Evolutionary conservation across 2,797 vertebrate genomes (phyloP), one percentile per base, ranked within the genome.

Genomic region (Sebastes miniatus): DNA sequence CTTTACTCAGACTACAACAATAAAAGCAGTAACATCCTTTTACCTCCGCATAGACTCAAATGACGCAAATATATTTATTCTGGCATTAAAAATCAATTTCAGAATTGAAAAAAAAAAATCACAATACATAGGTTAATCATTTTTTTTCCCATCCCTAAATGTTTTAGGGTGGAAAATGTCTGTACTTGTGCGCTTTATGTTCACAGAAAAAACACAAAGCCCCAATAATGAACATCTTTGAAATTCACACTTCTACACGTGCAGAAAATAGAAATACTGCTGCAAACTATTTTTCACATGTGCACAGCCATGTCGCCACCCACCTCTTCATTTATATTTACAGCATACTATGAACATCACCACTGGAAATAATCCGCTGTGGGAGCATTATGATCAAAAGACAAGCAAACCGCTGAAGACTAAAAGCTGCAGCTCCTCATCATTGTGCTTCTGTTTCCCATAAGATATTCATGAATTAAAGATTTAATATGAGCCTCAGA

Each of bases 391-490:
- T 12, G 56, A 84, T 88, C 57, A 83, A 90, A 87, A 84, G 57
- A 78, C 63, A 74, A 76, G 14, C 39, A 81, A 79, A 80, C 62
- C 25, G 1, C 54, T 32, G 50, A 65, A 61, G 32, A 79, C 18
- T 47, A 65, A 58, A 81, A 70, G 68, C 71, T 68, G n/a, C 66
- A 78, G 47, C 22, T 72, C 64, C 22, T 78, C 36, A 59, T 76
- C 62, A 52, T 66, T 68, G 47, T 54, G 54, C 67, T 75, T 84
- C 84, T 80, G 73, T 81, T 84, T 86, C 66, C 58, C 43, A 79
- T 83, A 27, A 65, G 50, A 34, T 73, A 59, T 81, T 86, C 79
- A 86, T 84, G 63, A 89, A 83, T 84, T 68, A 71, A 87, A 77
- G 62, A 87, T 86, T 58, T 73, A 70, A 62, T 39, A 56, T 5